Percentiles rank a stretch among this genome's conserved stretches.
Evolutionary conservation across 2,888 invertebrate species (phyloP).

Genomic region (Esperia sulphurella): DNA sequence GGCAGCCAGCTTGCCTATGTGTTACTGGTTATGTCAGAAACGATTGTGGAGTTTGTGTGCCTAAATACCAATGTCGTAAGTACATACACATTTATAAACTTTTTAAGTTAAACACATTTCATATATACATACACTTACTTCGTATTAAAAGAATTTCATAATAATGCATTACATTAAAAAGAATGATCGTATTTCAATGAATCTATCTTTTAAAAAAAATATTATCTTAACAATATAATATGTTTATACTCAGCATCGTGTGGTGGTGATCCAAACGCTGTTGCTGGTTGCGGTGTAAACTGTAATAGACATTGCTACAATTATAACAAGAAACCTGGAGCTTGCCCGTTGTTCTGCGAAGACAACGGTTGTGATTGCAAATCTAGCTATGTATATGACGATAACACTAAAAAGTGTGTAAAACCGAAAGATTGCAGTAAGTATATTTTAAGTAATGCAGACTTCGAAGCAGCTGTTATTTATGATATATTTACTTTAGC

Average conservation of each 20-base stretch:
- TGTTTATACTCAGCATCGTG: conserved; percentile 11
- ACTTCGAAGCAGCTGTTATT: too few relatives aligned
- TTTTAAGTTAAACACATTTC: not conserved
- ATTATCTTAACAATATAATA: not conserved
- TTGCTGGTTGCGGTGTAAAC: conserved; percentile 27
- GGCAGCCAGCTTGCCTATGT: not conserved
- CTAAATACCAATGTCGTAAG: not conserved
- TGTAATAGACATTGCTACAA: conserved; percentile 25
- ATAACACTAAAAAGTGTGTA: conserved; percentile 23
- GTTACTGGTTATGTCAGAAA: not conserved
- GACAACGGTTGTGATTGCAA: conserved; percentile 29
- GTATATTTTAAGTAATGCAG: conserved; percentile 5
- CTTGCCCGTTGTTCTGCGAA: conserved; percentile 11
- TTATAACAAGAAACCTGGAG: conserved; percentile 8
- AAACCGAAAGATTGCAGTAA: conserved; percentile 27
- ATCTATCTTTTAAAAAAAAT: too few relatives aligned
- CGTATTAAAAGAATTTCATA: too few relatives aligned
- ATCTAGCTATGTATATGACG: conserved; percentile 21
- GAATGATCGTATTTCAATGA: too few relatives aligned
- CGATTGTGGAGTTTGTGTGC: not conserved
- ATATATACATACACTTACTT: too few relatives aligned
- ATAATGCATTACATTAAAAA: too few relatives aligned
- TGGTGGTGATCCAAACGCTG: conserved; percentile 29
- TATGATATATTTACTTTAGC: too few relatives aligned
- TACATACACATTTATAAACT: not conserved